A percentile compares a stretch with the other conserved stretches of the same genome.
Evolutionary conservation across 1,140 invertebrate genomes (phyloP).

Genomic region (Scaptomyza graminum): DNA sequence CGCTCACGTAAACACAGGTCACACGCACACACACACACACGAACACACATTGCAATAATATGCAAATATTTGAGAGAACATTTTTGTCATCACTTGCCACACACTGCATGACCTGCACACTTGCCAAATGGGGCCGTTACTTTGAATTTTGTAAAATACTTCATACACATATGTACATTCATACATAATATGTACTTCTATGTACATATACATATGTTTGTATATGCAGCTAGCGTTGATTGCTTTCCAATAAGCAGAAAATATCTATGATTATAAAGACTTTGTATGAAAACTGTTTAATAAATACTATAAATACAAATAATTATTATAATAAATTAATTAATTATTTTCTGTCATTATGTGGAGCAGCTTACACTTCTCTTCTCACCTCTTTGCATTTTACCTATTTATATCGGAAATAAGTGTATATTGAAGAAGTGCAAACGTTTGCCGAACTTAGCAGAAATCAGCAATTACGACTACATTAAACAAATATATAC

Average conservation of each 20-base stretch:
- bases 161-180: neutral
- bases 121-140: slow-evolving; percentile 9
- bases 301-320: neutral
- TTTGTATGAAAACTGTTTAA: neutral
- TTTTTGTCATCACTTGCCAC: slow-evolving; percentile 51
- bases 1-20: slow-evolving; percentile 21
- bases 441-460: too few relatives aligned
- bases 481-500: too few relatives aligned
- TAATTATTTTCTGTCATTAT: too few relatives aligned
- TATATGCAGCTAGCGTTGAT: slow-evolving; percentile 6
- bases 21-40: slow-evolving; percentile 1
- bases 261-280: neutral
- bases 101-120: slow-evolving; percentile 18
- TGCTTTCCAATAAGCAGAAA: neutral
- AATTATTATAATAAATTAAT: too few relatives aligned
- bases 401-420: too few relatives aligned
- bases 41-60: slow-evolving; percentile 64
- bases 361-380: too few relatives aligned
- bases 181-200: too few relatives aligned
- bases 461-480: too few relatives aligned
- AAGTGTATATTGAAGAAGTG: too few relatives aligned
- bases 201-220: too few relatives aligned
- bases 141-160: slow-evolving; percentile 4
- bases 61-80: slow-evolving; percentile 71
- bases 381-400: too few relatives aligned